A percentile compares a stretch with the other conserved stretches of the same genome.
Evolutionary conservation across 1,140 invertebrate genomes (phyloP).

Genomic region (Trichonephila clavata): DNA sequence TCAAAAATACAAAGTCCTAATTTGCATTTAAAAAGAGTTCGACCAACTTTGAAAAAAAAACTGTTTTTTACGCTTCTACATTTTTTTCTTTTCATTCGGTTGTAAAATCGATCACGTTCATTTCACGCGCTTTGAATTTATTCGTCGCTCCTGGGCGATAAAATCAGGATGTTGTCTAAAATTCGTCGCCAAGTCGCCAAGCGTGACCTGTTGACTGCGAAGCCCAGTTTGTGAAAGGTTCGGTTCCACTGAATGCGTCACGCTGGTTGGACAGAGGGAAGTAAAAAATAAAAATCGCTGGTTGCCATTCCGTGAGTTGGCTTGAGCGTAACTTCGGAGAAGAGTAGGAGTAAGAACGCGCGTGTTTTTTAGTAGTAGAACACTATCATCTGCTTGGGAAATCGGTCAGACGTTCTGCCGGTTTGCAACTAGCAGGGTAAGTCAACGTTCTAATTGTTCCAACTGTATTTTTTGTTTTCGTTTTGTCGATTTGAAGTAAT

Average conservation of each 20-base stretch:
- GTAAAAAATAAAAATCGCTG: background rate
- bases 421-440: background rate
- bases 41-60: background rate
- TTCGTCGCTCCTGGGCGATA: background rate
- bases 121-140: background rate
- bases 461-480: background rate
- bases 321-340: background rate
- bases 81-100: background rate
- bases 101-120: background rate
- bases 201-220: constrained; percentile 66
- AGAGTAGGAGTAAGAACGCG: background rate
- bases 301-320: constrained; percentile 1
- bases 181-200: constrained; percentile 43
- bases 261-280: background rate
- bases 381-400: background rate
- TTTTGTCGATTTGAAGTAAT: background rate
- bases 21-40: background rate
- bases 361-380: background rate
- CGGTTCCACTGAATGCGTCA: constrained; percentile 6
- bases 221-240: constrained; percentile 33
- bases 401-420: constrained; percentile 16
- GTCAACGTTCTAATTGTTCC: background rate
- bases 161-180: background rate
- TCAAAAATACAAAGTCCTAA: background rate
- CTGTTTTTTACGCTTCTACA: background rate